Conservation (phyloP, 2,113 vertebrate species). For the Pycnonotus jocosus region DNA sequence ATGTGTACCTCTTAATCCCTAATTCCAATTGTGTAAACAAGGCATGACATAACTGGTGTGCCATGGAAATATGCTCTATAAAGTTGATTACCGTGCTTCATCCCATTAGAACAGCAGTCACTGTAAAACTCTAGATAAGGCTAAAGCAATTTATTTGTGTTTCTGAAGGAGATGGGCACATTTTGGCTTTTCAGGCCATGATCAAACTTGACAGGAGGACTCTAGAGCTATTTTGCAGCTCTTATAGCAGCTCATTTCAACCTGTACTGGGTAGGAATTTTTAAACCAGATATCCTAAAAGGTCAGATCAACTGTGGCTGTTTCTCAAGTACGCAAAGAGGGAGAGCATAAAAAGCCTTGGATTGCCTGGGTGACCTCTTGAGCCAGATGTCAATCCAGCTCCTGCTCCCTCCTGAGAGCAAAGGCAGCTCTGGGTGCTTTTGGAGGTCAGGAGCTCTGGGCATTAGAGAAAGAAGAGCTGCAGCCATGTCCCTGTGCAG, state of each 20-base stretch:
- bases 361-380: not conserved
- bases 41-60: constrained; percentile 63
- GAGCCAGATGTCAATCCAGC: not conserved
- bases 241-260: not conserved
- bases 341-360: not conserved
- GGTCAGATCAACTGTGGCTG: not conserved
- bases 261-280: not conserved
- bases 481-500: not conserved
- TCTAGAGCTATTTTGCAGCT: not conserved
- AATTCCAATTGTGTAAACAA: constrained; percentile 65
- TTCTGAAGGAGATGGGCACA: constrained; percentile 33
- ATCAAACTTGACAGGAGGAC: constrained; percentile 18
- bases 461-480: not conserved
- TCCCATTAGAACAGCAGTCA: constrained; percentile 47
- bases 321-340: not conserved
- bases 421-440: not conserved
- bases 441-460: not conserved
- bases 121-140: constrained; percentile 50
- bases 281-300: constrained; percentile 10
- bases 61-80: constrained; percentile 60
- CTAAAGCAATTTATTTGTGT: constrained; percentile 51
- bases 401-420: not conserved
- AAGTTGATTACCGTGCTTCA: constrained; percentile 60
- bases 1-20: constrained; percentile 59
- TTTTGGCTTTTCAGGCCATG: constrained; percentile 2